Evolutionary conservation across 2,888 invertebrate species (phyloP).

Genomic region (Tuberolachnus salignus): DNA sequence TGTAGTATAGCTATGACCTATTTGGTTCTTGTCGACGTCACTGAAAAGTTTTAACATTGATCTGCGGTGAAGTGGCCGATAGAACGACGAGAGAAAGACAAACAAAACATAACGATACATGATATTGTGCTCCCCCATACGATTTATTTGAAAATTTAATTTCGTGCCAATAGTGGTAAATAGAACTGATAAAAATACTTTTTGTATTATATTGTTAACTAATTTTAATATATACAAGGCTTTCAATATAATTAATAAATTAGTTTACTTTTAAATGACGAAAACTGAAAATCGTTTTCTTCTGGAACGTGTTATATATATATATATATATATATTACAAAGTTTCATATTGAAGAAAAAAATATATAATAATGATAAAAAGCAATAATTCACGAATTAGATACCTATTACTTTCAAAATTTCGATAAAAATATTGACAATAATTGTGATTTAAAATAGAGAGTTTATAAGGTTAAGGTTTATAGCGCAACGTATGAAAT

Average conservation of each 20-base stretch:
- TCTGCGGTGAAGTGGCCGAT: slow-evolving; percentile 55
- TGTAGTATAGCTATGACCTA: slow-evolving; percentile 49
- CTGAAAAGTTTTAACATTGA: slow-evolving; percentile 57
- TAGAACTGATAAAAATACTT: too few species aligned
- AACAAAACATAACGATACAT: slow-evolving; percentile 53
- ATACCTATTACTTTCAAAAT: too few species aligned
- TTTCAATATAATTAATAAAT: background rate
- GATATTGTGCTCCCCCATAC: slow-evolving; percentile 9
- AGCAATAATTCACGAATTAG: too few species aligned
- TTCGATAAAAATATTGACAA: too few species aligned
- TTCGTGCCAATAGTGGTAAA: background rate
- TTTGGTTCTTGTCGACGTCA: slow-evolving; percentile 56
- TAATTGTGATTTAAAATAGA: background rate
- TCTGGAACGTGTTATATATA: too few species aligned
- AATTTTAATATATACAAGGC: too few species aligned
- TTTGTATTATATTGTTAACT: too few species aligned
- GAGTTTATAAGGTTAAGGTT: too few species aligned
- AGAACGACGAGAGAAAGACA: slow-evolving; percentile 58
- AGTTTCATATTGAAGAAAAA: too few species aligned
- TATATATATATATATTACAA: too few species aligned
- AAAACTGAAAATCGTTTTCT: background rate
- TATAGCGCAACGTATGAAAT: too few species aligned
- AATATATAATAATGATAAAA: too few species aligned
- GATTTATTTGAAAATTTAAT: slow-evolving; percentile 23
- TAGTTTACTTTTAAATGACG: slow-evolving; percentile 1